Percentiles rank a stretch among this genome's conserved stretches.
These are phyloP conservation scores for Haemorhous mexicanus DNA, from an alignment of 2,113 vertebrate species.

Conservation along the genomic window DNA sequence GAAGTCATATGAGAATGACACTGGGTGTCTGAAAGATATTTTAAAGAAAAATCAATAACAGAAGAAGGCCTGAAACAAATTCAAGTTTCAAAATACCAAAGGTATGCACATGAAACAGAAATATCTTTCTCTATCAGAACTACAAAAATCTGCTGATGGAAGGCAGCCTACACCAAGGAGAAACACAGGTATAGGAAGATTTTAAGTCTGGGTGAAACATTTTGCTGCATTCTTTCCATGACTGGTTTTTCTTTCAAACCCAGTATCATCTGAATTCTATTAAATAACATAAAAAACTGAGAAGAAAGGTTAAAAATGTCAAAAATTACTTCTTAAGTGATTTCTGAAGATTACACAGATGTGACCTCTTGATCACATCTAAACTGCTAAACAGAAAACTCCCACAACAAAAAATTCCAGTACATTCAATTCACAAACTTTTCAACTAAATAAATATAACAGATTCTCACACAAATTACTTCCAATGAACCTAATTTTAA, in stretches of 20 bases:
- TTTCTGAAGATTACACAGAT: not conserved
- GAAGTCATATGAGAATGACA: not conserved
- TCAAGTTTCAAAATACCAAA: not conserved
- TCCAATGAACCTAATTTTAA: not conserved
- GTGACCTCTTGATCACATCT: not conserved
- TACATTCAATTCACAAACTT: not conserved
- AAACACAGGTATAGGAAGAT: not conserved
- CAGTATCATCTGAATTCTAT: not conserved
- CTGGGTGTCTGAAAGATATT: not conserved
- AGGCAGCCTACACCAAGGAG: not conserved
- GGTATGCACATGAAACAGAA: fast-evolving
- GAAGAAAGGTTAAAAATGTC: not conserved
- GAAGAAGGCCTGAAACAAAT: not conserved
- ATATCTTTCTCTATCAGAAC: not conserved
- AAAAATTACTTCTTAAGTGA: not conserved
- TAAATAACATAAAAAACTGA: not conserved
- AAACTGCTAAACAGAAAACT: not conserved
- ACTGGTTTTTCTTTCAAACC: not conserved
- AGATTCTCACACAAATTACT: not conserved
- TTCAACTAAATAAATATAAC: not conserved
- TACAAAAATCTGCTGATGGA: not conserved
- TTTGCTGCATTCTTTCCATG: not conserved
- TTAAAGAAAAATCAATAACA: not conserved
- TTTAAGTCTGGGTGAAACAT: not conserved
- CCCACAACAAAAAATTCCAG: not conserved